These are phyloP conservation scores for Papilio helenus DNA, from an alignment of 1,140 invertebrate genomes.

Conservation along the genomic window DNA sequence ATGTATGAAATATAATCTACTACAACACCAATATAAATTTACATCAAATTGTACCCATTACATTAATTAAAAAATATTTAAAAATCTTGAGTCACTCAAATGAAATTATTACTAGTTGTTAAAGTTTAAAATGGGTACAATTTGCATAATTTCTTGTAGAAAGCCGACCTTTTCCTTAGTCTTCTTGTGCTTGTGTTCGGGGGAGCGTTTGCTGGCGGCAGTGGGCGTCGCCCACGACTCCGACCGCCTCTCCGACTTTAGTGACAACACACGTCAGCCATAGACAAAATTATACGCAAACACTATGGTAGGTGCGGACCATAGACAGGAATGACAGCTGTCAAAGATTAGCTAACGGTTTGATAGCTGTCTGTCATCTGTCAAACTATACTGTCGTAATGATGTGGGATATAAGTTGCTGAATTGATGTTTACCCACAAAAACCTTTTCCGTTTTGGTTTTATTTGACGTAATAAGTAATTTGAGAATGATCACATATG, in stretches of 20 bases:
- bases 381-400: neutral
- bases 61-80: neutral
- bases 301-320: neutral
- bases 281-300: neutral
- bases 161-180: conserved; percentile 33
- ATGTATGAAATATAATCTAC: conserved; percentile 3
- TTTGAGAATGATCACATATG: neutral
- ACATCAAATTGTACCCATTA: conserved; percentile 1
- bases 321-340: neutral
- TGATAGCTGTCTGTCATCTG: too few species aligned
- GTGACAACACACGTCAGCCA: conserved; percentile 36
- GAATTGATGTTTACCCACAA: neutral
- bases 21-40: conserved; percentile 1
- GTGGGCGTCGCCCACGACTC: conserved; percentile 57
- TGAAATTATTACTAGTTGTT: neutral
- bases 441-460: neutral
- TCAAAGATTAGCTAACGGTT: neutral
- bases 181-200: conserved; percentile 38
- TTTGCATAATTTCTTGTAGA: neutral
- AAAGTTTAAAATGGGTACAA: conserved; percentile 29
- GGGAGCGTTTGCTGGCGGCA: conserved; percentile 48
- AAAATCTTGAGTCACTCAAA: too few species aligned
- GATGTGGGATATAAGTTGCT: neutral
- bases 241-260: conserved; percentile 50
- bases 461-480: neutral